These are phyloP conservation scores for Agapornis canus DNA, from an alignment of 2,797 vertebrate genomes.

Conservation along the genomic window DNA sequence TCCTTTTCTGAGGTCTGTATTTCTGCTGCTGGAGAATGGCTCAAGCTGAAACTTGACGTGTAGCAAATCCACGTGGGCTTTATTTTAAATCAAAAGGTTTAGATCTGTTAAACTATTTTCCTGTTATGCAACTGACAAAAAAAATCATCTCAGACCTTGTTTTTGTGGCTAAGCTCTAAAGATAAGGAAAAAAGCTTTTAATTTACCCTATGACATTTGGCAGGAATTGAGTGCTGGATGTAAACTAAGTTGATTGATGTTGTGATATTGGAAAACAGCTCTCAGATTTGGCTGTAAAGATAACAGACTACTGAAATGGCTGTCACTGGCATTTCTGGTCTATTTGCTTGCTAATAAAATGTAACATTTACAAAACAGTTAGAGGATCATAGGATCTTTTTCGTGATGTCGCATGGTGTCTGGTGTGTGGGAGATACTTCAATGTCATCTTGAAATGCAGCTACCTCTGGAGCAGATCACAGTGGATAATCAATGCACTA, in stretches of 20 bases:
- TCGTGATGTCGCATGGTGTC: accelerated
- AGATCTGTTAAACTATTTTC: constrained; percentile 19
- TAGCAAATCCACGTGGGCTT: not conserved
- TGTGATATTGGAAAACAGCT: not conserved
- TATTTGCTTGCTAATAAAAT: not conserved
- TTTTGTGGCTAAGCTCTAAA: constrained; percentile 39
- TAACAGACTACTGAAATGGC: not conserved
- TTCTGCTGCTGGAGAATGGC: not conserved
- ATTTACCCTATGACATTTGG: constrained; percentile 34
- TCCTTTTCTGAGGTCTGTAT: not conserved
- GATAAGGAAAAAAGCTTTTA: constrained; percentile 35
- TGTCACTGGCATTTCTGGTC: not conserved
- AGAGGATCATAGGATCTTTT: not conserved
- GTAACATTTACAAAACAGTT: not conserved
- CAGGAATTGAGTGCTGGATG: not conserved
- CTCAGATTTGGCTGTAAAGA: not conserved
- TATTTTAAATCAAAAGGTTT: constrained; percentile 44
- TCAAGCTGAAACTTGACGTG: not conserved
- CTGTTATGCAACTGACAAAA: constrained; percentile 36
- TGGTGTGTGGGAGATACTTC: not conserved
- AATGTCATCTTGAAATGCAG: not conserved
- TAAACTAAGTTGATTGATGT: not conserved
- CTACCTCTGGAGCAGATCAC: not conserved
- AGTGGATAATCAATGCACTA: not conserved
- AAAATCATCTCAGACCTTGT: not conserved